Percentiles rank a stretch among this genome's conserved stretches.
Evolutionary conservation across 2,888 invertebrate genomes (phyloP).

Genomic region (Macropis europaea): DNA sequence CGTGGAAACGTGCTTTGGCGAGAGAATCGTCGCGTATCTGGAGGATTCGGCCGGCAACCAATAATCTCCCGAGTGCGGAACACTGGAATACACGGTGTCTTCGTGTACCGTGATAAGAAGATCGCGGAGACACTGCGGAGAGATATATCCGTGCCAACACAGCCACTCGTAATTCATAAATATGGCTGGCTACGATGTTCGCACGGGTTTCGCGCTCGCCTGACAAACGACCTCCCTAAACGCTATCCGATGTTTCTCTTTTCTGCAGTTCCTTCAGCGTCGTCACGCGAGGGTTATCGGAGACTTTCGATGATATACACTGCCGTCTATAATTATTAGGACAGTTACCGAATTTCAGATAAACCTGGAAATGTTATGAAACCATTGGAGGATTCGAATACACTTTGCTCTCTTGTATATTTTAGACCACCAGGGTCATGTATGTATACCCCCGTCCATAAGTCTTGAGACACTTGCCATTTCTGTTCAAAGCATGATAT

Average conservation of each 20-base stretch:
- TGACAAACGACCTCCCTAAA: conserved; percentile 61
- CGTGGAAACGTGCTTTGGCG: conserved; percentile 23
- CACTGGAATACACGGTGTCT: conserved; percentile 14
- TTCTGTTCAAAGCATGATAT: too few relatives aligned
- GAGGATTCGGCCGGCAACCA: not conserved
- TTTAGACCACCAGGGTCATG: too few relatives aligned
- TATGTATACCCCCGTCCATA: too few relatives aligned
- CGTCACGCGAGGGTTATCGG: too few relatives aligned
- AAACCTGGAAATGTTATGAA: too few relatives aligned
- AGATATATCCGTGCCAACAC: conserved; percentile 34
- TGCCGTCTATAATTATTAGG: too few relatives aligned
- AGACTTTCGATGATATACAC: too few relatives aligned
- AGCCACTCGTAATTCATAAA: conserved; percentile 59
- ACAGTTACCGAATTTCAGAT: too few relatives aligned
- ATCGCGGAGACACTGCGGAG: conserved; percentile 41
- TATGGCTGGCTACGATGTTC: conserved; percentile 47
- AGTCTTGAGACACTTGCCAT: too few relatives aligned
- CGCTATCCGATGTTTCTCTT: conserved; percentile 26
- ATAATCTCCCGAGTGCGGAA: conserved; percentile 8
- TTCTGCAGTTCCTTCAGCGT: conserved; percentile 1
- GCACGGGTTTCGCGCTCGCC: conserved; percentile 23
- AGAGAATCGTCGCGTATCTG: conserved; percentile 4
- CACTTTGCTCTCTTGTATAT: too few relatives aligned
- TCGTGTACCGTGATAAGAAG: conserved; percentile 43
- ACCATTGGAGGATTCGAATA: too few relatives aligned